phyloP scores from a whole-genome alignment of 92 coral and sea anemone species.

The Galaxea fascicularis region DNA sequence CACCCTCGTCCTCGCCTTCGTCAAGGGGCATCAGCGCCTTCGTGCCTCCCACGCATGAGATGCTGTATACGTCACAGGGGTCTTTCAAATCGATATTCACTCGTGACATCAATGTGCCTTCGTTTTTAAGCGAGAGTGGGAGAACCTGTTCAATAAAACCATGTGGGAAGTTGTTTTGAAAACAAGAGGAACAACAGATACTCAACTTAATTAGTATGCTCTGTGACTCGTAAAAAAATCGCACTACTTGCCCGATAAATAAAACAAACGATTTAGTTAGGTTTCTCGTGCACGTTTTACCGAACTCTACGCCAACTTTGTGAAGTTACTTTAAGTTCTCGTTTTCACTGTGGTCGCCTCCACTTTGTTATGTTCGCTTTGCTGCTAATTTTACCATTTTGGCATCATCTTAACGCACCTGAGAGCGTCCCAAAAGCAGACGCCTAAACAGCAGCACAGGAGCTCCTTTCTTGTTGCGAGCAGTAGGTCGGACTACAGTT shows the following conservation, averaged over 20 bases:
- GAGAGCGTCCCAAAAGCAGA: conserved; percentile 91
- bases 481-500: conserved; percentile 82
- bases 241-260: too few relatives aligned
- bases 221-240: too few relatives aligned
- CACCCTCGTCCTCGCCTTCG: conserved; percentile 59
- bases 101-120: conserved; percentile 88
- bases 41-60: conserved; percentile 74
- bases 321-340: too few relatives aligned
- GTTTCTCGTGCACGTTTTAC: too few relatives aligned
- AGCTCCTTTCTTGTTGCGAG: conserved; percentile 95
- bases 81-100: conserved; percentile 88
- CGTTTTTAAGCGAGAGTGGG: conserved; percentile 85
- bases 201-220: too few relatives aligned
- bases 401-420: conserved; percentile 13
- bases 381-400: too few relatives aligned
- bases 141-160: conserved; percentile 38
- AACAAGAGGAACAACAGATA: too few relatives aligned
- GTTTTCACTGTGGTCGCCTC: too few relatives aligned
- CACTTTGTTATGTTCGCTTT: too few relatives aligned
- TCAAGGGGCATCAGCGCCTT: conserved; percentile 69
- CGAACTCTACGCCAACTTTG: too few relatives aligned
- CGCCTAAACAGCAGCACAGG: conserved; percentile 88
- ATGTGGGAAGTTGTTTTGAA: too few relatives aligned
- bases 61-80: conserved; percentile 77
- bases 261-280: too few relatives aligned